Base-by-base conservation (phyloP, 1,140 invertebrate species). In the Rhagoletis zephyria region DNA sequence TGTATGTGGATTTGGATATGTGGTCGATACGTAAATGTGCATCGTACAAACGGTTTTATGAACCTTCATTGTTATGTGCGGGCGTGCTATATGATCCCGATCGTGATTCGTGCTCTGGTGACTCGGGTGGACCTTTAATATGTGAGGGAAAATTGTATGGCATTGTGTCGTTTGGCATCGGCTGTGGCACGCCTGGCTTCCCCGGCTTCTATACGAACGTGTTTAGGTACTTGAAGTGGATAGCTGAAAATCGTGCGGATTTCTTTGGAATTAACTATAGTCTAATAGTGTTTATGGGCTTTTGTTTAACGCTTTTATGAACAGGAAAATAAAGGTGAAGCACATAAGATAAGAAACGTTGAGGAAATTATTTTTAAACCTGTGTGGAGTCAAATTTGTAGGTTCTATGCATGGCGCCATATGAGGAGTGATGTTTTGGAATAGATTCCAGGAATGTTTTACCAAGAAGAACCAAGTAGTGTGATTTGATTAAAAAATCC, bases 171-270 rank as follows among this genome's bases (percentile, higher is more conserved):
- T 96, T 94, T 89, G 96, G 96, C 0, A 94, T 93, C 45, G 93
- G 94, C 86, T 97, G 96, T 90, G 96, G 95, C 2, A 94, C 94
- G 88, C 92, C 94, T 1, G 94, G 94, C 2, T 95, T 93, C 88
- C 96, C 96, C 0, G 96, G 96, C 0, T 95, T 97, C 9, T 97
- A 97, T 89, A 95, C 96, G 0, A 93, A 95, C 88, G 95, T 97
- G 0, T 93, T 94, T 2, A 86, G 93, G 14, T 96, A 94, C 89
- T 64, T 94, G 0, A 93, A 95, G 2, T 95, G 94, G 94, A 93
- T 95, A 12, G 1, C 1, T 2, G 9, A 0, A 63, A 60, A 61
- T 63, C 14, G 30, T 14, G 85, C 59, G n/a, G 1, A 19, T 60
- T 45, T 2, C 1, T 4, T 10, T 9, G 16, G 16, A 19, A 56